These are phyloP conservation scores for Alouatta caraya DNA, from an alignment of 2,797 vertebrate genomes.

Conservation along the genomic window DNA sequence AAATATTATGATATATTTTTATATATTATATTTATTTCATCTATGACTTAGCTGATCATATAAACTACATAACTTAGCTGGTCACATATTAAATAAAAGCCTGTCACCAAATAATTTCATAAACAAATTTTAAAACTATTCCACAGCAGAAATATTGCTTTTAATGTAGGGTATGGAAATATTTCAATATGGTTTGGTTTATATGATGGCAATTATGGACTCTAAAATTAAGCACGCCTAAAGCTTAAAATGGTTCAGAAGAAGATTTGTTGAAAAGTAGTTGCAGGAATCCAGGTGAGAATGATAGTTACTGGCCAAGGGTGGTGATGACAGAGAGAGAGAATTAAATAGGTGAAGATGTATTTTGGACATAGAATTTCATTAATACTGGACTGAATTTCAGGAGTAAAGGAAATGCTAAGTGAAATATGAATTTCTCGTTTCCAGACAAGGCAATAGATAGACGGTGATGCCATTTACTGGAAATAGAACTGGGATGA, in stretches of 20 bases:
- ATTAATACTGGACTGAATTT: not conserved
- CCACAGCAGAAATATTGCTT: not conserved
- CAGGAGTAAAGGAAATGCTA: not conserved
- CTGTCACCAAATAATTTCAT: not conserved
- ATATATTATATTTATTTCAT: not conserved
- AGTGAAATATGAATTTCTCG: not conserved
- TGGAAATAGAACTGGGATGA: not conserved
- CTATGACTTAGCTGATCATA: not conserved
- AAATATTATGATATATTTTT: not conserved
- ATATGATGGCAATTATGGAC: not conserved
- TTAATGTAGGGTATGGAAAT: not conserved
- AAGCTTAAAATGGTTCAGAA: not conserved
- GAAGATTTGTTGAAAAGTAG: not conserved
- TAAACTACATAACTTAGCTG: not conserved
- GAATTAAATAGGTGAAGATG: not conserved
- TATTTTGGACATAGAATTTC: not conserved
- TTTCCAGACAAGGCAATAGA: not conserved
- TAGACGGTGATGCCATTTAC: not conserved
- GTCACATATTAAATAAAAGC: not conserved
- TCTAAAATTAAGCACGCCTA: not conserved
- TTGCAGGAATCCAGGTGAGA: not conserved
- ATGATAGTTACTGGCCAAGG: not conserved
- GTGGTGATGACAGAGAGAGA: not conserved
- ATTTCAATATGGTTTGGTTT: not conserved
- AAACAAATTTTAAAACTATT: not conserved